phyloP scores from a whole-genome alignment of 2,113 vertebrate genomes.

The Anser brachyrhynchus region DNA sequence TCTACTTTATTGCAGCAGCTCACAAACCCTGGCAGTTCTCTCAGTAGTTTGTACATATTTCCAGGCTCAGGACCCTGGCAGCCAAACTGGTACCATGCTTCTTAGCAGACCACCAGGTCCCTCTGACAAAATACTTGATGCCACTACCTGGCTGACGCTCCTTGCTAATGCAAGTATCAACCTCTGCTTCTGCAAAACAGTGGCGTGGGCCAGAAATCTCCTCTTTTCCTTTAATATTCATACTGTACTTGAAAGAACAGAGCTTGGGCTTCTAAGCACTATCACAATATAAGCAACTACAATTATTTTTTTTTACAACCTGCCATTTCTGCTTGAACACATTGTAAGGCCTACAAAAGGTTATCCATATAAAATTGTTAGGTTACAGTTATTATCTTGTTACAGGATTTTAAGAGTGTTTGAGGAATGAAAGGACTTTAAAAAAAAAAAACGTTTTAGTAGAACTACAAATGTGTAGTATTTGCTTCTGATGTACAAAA shows the following conservation, averaged over 20 bases:
- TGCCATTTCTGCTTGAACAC: constrained; percentile 12
- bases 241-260: not conserved
- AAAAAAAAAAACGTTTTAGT: not conserved
- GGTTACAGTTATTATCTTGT: constrained; percentile 49
- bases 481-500: constrained; percentile 29
- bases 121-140: not conserved
- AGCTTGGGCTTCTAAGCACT: not conserved
- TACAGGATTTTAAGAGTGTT: constrained; percentile 34
- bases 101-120: not conserved
- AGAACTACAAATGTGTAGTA: not conserved
- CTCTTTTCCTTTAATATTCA: not conserved
- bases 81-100: not conserved
- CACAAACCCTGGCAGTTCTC: not conserved
- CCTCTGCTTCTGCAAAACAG: not conserved
- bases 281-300: not conserved
- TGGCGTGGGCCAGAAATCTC: not conserved
- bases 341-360: constrained; percentile 14
- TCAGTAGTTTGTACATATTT: not conserved
- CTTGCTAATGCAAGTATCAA: not conserved
- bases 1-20: not conserved
- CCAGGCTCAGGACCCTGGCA: not conserved
- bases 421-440: constrained; percentile 34
- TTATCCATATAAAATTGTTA: constrained; percentile 54
- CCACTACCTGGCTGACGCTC: not conserved
- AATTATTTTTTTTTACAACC: constrained; percentile 13